phyloP scores from a whole-genome alignment of 2,797 vertebrate genomes.

The Caiman crocodilus region DNA sequence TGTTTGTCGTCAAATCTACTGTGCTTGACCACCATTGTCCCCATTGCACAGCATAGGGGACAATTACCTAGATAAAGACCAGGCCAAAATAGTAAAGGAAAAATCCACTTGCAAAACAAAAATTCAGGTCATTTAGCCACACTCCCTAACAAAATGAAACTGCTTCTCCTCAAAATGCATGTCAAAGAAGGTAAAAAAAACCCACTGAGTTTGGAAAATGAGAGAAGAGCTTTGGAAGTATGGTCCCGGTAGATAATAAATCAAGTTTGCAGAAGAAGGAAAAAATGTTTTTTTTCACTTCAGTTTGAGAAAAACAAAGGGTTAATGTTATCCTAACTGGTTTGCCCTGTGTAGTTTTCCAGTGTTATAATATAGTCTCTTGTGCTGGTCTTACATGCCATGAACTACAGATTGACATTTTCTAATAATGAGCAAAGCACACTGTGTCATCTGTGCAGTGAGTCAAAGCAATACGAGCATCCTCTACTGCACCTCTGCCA shows the following conservation, averaged over 20 bases:
- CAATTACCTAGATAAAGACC: neutral
- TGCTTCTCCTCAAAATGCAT: neutral
- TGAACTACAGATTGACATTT: neutral
- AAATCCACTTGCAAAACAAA: neutral
- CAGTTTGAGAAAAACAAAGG: neutral
- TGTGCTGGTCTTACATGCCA: neutral
- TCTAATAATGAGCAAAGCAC: neutral
- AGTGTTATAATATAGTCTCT: neutral
- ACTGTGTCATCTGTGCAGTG: accelerated
- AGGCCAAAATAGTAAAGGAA: neutral
- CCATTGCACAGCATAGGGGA: neutral
- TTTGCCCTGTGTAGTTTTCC: neutral
- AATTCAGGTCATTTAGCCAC: too few relatives aligned
- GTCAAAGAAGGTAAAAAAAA: neutral
- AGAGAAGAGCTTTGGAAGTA: neutral
- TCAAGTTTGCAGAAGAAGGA: neutral
- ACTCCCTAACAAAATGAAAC: neutral
- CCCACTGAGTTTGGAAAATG: neutral
- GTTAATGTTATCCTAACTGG: accelerated
- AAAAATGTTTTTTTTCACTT: neutral
- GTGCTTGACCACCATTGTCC: too few relatives aligned
- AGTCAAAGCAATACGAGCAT: neutral
- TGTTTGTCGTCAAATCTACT: too few relatives aligned
- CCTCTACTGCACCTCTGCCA: accelerated
- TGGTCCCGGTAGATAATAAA: neutral